phyloP scores from a whole-genome alignment of 2,797 vertebrate species.

The Naso thynnoides region DNA sequence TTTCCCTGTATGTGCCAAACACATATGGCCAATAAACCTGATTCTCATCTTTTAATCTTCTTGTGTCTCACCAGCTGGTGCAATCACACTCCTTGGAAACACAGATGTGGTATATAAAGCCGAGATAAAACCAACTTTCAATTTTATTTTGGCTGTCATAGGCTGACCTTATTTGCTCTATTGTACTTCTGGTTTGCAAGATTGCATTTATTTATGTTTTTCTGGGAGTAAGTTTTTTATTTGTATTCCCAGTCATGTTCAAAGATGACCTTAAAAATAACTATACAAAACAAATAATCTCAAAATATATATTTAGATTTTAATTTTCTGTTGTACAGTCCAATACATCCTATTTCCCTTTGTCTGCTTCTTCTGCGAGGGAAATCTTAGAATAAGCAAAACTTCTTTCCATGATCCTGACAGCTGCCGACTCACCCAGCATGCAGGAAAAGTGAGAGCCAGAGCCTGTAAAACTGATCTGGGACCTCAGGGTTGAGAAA shows the following conservation, averaged over 20 bases:
- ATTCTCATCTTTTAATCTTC: slow-evolving; percentile 52
- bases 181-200: background rate
- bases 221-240: background rate
- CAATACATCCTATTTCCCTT: background rate
- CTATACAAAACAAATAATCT: background rate
- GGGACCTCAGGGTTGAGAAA: slow-evolving; percentile 98
- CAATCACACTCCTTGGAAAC: slow-evolving; percentile 16
- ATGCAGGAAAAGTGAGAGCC: slow-evolving; percentile 97
- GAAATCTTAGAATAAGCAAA: background rate
- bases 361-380: background rate
- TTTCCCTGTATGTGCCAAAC: slow-evolving; percentile 30
- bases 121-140: background rate
- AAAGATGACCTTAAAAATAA: background rate
- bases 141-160: background rate
- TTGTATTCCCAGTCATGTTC: background rate
- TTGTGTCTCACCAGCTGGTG: background rate
- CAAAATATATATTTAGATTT: background rate
- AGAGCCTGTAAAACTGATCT: slow-evolving; percentile 98
- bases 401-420: slow-evolving; percentile 7
- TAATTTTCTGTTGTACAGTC: background rate
- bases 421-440: slow-evolving; percentile 89
- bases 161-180: background rate
- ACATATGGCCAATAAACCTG: slow-evolving; percentile 28
- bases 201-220: background rate
- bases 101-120: background rate